Conservation (phyloP, 64 coral and sea anemone species). For the Pocillopora damicornis region DNA sequence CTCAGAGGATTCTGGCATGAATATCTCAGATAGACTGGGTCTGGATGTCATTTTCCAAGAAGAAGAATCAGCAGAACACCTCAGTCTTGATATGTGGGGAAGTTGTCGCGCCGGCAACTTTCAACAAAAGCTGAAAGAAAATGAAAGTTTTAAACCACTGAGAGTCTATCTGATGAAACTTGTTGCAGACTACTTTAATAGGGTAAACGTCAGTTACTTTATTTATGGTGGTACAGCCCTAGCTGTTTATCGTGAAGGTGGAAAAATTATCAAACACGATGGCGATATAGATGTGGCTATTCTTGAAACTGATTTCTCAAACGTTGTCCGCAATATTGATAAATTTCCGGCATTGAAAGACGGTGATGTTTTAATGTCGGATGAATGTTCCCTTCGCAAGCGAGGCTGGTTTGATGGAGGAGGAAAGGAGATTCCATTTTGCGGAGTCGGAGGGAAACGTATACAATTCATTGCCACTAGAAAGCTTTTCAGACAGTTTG, state of each 20-base stretch:
- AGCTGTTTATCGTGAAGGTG: slow-evolving; percentile 34
- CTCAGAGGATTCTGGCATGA: not conserved
- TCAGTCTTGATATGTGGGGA: slow-evolving; percentile 36
- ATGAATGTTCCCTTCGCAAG: not conserved
- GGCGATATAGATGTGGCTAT: slow-evolving; percentile 17
- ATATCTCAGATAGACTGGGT: not conserved
- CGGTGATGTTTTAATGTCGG: not conserved
- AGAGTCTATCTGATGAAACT: slow-evolving; percentile 11
- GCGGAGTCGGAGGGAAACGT: slow-evolving; percentile 6
- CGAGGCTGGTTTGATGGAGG: slow-evolving; percentile 11
- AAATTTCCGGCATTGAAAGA: not conserved
- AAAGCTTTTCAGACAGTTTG: slow-evolving; percentile 6
- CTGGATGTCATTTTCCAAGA: not conserved
- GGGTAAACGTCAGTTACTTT: not conserved
- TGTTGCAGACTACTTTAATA: not conserved
- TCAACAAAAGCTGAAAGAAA: not conserved
- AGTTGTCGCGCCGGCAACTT: not conserved
- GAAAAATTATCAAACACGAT: slow-evolving; percentile 37
- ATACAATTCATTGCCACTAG: slow-evolving; percentile 3
- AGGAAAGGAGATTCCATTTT: slow-evolving; percentile 11
- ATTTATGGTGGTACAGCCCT: slow-evolving; percentile 27
- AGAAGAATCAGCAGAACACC: not conserved
- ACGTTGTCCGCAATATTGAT: slow-evolving; percentile 14
- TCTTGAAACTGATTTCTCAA: slow-evolving; percentile 28
- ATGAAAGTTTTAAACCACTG: not conserved